Base-by-base conservation (phyloP, 2,888 invertebrate species). In the Caenorhabditis afra region DNA sequence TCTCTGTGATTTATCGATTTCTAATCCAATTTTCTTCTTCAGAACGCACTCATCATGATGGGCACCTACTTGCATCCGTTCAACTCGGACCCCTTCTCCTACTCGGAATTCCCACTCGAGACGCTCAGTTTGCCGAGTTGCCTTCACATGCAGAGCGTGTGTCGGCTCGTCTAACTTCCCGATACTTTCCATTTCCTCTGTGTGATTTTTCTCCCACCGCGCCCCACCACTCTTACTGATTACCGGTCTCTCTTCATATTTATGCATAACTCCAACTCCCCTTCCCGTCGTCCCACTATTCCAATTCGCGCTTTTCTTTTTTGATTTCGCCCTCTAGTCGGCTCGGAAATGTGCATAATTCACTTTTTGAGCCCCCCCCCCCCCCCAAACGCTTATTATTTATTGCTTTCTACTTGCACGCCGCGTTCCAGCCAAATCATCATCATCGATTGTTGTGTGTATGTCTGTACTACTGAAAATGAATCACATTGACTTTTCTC, bases 21-120 rank as follows among this genome's bases (percentile, higher is more conserved):
- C 18, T 4, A 52, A 50, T 23, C 12, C 14, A 18, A 49, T 37
- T 45, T 29, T 58, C 11, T 47, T 37, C 18, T 18, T 10, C 82
- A 87, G 87, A 74, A 88, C 47, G 68, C 80, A 8, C 70, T 87
- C 29, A 79, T 89, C 44, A 82, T 88, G 81, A 80, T 80, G 62
- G 87, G 88, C 18, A 89, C 88, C 23, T 87, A 87, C 59, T 68
- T 89, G 62, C 74, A 75, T 39, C 87, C 89, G 7, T 85, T 89
- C 81, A 84, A 87, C 75, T 71, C 84, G 12, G 55, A 58, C 12
- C 81, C 82, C n/a, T 90, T 90, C 73, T 85, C 86, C 39, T 85
- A 88, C 53, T 87, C 86, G 11, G 88, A 87, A n/a, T 84, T 85
- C 61, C 74, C 67, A 22, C 76, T 88, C 37, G 86, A 87, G 45